Evolutionary conservation across 2,888 invertebrate genomes (phyloP), one percentile per base, ranked within the genome.

Genomic region (Auanema sp.): DNA sequence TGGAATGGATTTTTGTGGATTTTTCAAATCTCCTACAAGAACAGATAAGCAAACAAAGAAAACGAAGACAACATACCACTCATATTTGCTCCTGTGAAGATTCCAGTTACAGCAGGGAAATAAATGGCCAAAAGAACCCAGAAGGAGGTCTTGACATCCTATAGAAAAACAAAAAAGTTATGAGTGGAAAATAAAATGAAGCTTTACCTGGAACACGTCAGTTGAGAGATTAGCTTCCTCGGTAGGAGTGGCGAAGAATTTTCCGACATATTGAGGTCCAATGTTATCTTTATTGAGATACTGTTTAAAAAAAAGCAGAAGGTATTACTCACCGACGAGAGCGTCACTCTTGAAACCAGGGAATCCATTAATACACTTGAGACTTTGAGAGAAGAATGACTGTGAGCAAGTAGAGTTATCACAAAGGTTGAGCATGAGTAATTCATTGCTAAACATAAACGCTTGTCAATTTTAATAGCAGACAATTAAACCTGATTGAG

Each of bases 21-120:
- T 97, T 44, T 92, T 93, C 83, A 99, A 88, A 86, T 99, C 98
- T 51, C 74, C 66, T 65, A n/a, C 21, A 60, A 8, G 33, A 33
- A 33, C 3, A 33, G 33, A 33, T 33, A 8, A 33, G 33, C 33
- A 33, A 33, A 33, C 33, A 33, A 33, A 5, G 3, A 33, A n/a
- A n/a, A n/a, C n/a, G 11, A 58, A n/a, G 14, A 18, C 1, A n/a
- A 23, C 62, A 5, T 54, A 75, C 75, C 97, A 24, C 96, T 96
- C 82, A 97, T 89, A 86, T 98, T 98, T 1, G 96, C 96, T 21
- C 98, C 97, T 67, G 98, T 97, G 94, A 98, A 95, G 74, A 98
- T 98, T 83, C 92, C 97, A 79, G 97, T 98, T 47, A 96, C 95
- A 21, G 96, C 96, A n/a, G 98, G 97, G 87, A 98, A 98, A 88